Base-by-base conservation (phyloP, 2,888 invertebrate species). In the Empis stercorea region DNA sequence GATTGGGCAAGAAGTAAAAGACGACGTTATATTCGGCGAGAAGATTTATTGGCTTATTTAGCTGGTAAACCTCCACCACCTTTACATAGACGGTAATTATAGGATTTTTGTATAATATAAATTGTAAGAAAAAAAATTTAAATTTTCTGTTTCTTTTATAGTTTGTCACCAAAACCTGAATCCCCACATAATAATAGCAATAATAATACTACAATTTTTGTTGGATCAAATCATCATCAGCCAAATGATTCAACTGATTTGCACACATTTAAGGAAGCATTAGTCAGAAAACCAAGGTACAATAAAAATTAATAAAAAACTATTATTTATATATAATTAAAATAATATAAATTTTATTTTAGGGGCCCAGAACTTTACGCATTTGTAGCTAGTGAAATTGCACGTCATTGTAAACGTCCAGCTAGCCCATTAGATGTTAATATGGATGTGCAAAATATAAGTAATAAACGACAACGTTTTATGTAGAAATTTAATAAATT, bases 361-460 rank as follows among this genome's bases (percentile, higher is more conserved):
- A 71, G 70, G 52, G 68, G 60, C 51, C 65, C 74, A 42, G 83
- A 84, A 61, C 70, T 84, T 54, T 82, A 81, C 66, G 76, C 81
- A 58, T 84, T 84, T 67, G 82, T 81, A 61, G 75, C 76, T 54
- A 78, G 76, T 57, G 84, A 85, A 69, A 81, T 83, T 63, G 80
- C 81, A 50, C 76, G 84, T 50, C 81, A 84, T 63, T 78, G 79
- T 64, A 81, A 81, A 69, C 72, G 81, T 55, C 78, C 81, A 38
- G 78, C 80, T 48, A 78, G 79, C 58, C 78, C 80, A 51, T 74
- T 75, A 52, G 82, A 84, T 65, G 83, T 82, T 55, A 79, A 78
- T 62, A 84, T 84, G 83, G 84, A 81, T 63, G 83, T 83, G 56
- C 84, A 83, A 51, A 81, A 81, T 59, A 80, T 81, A 65, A 75